phyloP scores from a whole-genome alignment of 37 sponge, comb jelly and placozoan species.

The Oscarella lobularis region DNA sequence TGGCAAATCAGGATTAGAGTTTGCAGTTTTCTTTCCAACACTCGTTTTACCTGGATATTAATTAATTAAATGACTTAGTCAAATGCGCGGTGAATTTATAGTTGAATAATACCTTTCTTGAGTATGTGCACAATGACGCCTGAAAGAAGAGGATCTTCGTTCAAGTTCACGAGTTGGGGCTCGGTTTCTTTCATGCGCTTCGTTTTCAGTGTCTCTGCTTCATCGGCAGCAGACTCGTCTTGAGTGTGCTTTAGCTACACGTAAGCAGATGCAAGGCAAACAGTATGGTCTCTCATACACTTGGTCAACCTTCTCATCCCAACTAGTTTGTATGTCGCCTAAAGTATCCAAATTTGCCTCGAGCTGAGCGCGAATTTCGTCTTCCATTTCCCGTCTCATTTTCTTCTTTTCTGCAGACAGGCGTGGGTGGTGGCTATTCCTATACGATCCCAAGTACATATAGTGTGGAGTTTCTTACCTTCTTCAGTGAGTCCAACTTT shows the following conservation, averaged over 20 bases:
- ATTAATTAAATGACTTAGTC: not conserved
- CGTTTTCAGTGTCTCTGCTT: constrained; percentile 4
- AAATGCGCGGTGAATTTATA: no score
- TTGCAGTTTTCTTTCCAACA: not conserved
- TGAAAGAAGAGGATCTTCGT: constrained; percentile 18
- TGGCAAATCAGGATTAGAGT: not conserved
- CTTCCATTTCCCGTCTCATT: constrained; percentile 25
- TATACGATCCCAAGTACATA: not conserved
- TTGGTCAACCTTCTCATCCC: constrained; percentile 14
- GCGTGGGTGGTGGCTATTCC: no score
- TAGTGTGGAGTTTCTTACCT: not conserved
- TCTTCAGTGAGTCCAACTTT: not conserved
- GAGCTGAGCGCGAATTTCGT: constrained; percentile 22
- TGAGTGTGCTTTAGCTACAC: constrained; percentile 2
- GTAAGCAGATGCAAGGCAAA: not conserved
- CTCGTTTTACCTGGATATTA: not conserved
- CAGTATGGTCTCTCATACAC: not conserved
- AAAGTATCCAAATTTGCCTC: constrained; percentile 13
- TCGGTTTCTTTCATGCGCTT: constrained; percentile 5
- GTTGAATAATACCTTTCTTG: constrained; percentile 23
- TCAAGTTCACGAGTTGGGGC: constrained; percentile 21
- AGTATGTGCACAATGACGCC: constrained; percentile 22
- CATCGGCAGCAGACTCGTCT: constrained; percentile 12
- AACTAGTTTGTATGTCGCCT: constrained; percentile 11
- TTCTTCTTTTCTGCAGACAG: constrained; percentile 10